Evolutionary conservation across 35 echinoderm and acorn worm genomes (phyloP).

Genomic region (Hemicentrotus pulcherrimus): DNA sequence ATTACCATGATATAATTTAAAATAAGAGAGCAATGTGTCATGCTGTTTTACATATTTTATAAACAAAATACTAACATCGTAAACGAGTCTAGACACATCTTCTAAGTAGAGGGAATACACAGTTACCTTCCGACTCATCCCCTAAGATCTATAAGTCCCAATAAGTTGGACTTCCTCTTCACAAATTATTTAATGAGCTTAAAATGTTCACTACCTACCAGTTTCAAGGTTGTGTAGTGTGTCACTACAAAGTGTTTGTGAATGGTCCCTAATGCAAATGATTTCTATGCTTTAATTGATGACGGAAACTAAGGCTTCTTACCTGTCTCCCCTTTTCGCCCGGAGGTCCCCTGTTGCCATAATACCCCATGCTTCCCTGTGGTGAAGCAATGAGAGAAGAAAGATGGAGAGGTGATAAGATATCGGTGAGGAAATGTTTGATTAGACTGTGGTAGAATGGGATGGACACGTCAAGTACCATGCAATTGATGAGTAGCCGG

Average conservation of each 20-base stretch:
- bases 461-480: background rate
- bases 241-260: background rate
- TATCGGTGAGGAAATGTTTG: conserved; percentile 11
- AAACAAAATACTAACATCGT: background rate
- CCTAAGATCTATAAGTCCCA: background rate
- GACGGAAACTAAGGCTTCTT: background rate
- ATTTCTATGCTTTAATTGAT: background rate
- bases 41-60: too few species aligned
- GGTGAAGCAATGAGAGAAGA: background rate
- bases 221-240: background rate
- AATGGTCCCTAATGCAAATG: background rate
- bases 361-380: background rate
- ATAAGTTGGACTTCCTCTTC: background rate
- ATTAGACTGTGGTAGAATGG: conserved; percentile 3
- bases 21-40: too few species aligned
- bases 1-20: too few species aligned
- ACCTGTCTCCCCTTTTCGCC: conserved; percentile 29
- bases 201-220: too few species aligned
- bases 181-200: background rate
- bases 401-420: background rate
- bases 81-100: background rate
- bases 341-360: background rate
- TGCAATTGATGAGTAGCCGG: background rate
- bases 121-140: background rate
- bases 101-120: background rate